A percentile compares a stretch with the other conserved stretches of the same genome.
phyloP scores from a whole-genome alignment of 1,140 invertebrate genomes.

The Ips typographus region DNA sequence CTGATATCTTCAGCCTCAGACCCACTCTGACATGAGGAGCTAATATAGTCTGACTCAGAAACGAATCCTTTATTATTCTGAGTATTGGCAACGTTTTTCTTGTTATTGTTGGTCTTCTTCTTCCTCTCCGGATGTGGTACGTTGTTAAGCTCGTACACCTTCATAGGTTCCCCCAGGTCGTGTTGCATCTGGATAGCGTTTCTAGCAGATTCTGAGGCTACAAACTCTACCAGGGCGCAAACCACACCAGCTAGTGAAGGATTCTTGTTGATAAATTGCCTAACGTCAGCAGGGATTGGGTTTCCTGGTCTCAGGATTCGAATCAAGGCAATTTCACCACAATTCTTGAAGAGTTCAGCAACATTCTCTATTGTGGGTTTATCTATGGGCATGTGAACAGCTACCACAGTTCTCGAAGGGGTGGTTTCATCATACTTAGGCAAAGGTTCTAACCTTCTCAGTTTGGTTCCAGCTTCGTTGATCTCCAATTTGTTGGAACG shows the following conservation, averaged over 20 bases:
- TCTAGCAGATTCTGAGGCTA: conserved; percentile 79
- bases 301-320: conserved; percentile 83
- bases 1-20: conserved; percentile 66
- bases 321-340: conserved; percentile 85
- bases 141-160: conserved; percentile 60
- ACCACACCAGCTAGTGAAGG: conserved; percentile 82
- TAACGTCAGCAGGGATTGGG: conserved; percentile 82
- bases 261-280: conserved; percentile 86
- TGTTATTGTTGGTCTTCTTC: conserved; percentile 56
- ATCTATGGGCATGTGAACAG: conserved; percentile 79
- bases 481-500: conserved; percentile 83
- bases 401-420: conserved; percentile 86
- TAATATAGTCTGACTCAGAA: conserved; percentile 43
- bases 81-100: conserved; percentile 45
- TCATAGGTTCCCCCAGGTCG: conserved; percentile 46
- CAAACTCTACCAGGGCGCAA: conserved; percentile 88
- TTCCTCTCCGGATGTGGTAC: conserved; percentile 60
- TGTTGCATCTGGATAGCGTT: conserved; percentile 67
- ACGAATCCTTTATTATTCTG: conserved; percentile 42
- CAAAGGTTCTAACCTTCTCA: conserved; percentile 80
- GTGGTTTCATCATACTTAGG: conserved; percentile 90
- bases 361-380: conserved; percentile 84
- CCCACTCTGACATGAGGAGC: conserved; percentile 66
- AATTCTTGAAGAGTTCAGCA: conserved; percentile 81
- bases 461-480: conserved; percentile 87